A percentile compares a stretch with the other conserved stretches of the same genome.
Conservation (phyloP, 2,888 invertebrate species). For the Metopia argyrocephala region DNA sequence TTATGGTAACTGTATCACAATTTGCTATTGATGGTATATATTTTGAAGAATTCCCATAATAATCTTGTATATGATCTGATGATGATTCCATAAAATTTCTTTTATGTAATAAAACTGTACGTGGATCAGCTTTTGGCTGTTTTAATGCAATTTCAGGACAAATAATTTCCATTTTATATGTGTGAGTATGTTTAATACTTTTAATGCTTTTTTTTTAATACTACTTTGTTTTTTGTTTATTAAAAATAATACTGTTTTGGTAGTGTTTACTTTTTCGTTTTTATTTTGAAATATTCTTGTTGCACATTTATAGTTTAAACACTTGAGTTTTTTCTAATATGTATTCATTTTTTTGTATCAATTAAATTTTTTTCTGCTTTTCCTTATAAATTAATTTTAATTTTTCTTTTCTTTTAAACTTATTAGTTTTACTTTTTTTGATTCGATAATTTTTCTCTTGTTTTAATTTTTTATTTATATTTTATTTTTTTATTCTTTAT, state of each 20-base stretch:
- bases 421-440: too few relatives aligned
- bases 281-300: background rate
- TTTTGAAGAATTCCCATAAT: conserved; percentile 26
- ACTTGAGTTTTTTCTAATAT: too few relatives aligned
- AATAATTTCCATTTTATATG: conserved; percentile 43
- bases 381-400: background rate
- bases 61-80: conserved; percentile 53
- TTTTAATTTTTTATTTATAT: conserved; percentile 2
- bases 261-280: conserved; percentile 42
- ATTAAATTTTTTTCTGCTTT: conserved; percentile 2
- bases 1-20: conserved; percentile 42
- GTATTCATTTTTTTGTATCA: too few relatives aligned
- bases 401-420: conserved; percentile 7
- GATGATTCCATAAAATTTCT: conserved; percentile 48
- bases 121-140: conserved; percentile 58
- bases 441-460: conserved; percentile 4
- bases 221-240: conserved; percentile 16
- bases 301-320: background rate
- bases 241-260: conserved; percentile 1
- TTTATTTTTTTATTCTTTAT: conserved; percentile 3
- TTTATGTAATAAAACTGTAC: conserved; percentile 54
- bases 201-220: background rate
- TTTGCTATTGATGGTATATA: conserved; percentile 21
- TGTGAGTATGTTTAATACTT: background rate
- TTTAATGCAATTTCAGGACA: conserved; percentile 60